Percentiles rank a stretch among this genome's conserved stretches.
phyloP scores from a whole-genome alignment of 2,797 vertebrate genomes.

The Eupleurogrammus muticus region DNA sequence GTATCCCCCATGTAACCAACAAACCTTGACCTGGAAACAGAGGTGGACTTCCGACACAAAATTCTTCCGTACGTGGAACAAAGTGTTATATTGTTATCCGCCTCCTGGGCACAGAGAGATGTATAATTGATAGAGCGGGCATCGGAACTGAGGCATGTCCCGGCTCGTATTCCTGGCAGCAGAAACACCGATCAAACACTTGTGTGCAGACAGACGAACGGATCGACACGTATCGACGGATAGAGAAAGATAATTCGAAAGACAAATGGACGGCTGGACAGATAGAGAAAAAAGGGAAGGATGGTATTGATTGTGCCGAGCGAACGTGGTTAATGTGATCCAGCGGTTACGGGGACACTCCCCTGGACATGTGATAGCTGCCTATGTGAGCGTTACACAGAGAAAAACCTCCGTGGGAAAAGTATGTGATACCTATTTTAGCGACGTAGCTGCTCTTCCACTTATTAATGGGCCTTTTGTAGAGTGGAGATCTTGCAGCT shows the following conservation, averaged over 20 bases:
- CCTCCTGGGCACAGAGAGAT: neutral
- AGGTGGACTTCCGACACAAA: too few species aligned
- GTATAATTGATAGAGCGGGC: neutral
- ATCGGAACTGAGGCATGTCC: neutral
- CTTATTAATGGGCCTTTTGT: slow-evolving; percentile 69
- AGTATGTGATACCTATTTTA: slow-evolving; percentile 47
- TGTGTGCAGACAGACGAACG: neutral
- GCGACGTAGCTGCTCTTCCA: slow-evolving; percentile 45
- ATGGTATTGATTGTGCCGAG: slow-evolving; percentile 9
- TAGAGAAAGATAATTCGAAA: neutral
- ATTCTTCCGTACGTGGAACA: neutral
- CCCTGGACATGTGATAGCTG: slow-evolving; percentile 58
- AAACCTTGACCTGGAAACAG: too few species aligned
- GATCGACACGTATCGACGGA: neutral
- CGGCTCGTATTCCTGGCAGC: neutral
- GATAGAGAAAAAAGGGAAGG: neutral
- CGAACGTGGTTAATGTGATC: slow-evolving; percentile 43
- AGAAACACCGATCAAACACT: neutral
- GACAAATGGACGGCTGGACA: too few species aligned
- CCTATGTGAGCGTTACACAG: slow-evolving; percentile 18
- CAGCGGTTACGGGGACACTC: slow-evolving; percentile 49
- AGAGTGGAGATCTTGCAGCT: slow-evolving; percentile 53
- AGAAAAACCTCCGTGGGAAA: slow-evolving; percentile 66
- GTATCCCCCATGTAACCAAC: too few species aligned
- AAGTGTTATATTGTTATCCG: neutral